Conservation (phyloP, 2,113 vertebrate species). For the Macrotus californicus region DNA sequence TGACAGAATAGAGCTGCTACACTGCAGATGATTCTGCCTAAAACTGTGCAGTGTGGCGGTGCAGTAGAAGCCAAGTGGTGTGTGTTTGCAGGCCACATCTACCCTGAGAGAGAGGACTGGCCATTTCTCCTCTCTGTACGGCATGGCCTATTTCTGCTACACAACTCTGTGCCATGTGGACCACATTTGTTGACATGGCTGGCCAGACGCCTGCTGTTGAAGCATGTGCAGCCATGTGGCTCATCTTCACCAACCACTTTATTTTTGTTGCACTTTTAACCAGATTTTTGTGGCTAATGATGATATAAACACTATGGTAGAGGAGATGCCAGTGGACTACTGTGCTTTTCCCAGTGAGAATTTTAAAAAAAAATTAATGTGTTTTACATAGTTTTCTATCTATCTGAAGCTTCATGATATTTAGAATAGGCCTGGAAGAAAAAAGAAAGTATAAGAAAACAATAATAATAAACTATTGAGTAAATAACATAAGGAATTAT, state of each 20-base stretch:
- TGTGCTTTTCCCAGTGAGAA: slow-evolving; percentile 45
- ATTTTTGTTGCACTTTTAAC: slow-evolving; percentile 58
- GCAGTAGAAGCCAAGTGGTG: neutral
- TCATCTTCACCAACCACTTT: slow-evolving; percentile 42
- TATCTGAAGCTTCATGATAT: neutral
- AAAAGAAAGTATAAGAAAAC: neutral
- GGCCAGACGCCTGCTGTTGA: slow-evolving; percentile 32
- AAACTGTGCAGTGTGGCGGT: neutral
- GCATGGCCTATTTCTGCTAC: neutral
- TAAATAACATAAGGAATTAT: neutral
- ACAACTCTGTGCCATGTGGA: slow-evolving; percentile 34
- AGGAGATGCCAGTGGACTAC: neutral
- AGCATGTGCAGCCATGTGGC: slow-evolving; percentile 54
- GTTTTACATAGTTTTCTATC: neutral
- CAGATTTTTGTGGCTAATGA: slow-evolving; percentile 69
- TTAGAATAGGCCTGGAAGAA: neutral
- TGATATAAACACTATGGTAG: slow-evolving; percentile 51
- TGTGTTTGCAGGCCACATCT: neutral
- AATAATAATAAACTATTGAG: neutral
- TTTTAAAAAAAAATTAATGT: neutral
- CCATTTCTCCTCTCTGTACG: neutral
- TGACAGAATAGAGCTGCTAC: neutral
- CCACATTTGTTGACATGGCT: slow-evolving; percentile 53
- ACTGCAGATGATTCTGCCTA: neutral
- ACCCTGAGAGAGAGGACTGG: neutral